Conservation (phyloP, 2,113 vertebrate species). For the Litocranius walleri region DNA sequence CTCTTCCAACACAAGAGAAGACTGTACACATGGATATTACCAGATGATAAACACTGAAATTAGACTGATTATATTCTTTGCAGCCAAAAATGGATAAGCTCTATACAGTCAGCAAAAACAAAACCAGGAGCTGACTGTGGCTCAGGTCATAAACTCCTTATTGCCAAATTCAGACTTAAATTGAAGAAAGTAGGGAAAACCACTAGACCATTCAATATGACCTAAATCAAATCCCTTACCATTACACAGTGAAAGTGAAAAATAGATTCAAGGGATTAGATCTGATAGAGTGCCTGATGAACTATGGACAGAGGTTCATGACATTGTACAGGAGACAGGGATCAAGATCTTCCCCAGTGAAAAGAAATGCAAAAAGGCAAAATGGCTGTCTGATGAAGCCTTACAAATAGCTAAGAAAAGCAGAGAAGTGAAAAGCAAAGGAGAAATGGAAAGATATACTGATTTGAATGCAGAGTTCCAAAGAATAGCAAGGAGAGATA, state of each 20-base stretch:
- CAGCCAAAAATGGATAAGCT: not conserved
- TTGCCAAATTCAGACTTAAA: not conserved
- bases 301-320: not conserved
- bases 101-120: not conserved
- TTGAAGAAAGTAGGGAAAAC: not conserved
- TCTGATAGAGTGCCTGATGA: not conserved
- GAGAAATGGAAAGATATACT: not conserved
- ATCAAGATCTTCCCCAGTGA: not conserved
- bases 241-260: not conserved
- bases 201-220: not conserved
- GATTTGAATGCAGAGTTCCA: not conserved
- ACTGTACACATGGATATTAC: not conserved
- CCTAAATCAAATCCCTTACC: not conserved
- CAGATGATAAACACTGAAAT: not conserved
- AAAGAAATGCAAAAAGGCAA: not conserved
- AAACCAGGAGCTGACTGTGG: rapidly evolving
- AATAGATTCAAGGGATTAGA: not conserved
- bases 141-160: not conserved
- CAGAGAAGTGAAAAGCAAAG: not conserved
- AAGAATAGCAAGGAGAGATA: not conserved
- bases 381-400: not conserved
- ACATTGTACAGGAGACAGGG: not conserved
- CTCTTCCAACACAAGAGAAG: not conserved
- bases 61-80: not conserved
- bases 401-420: not conserved